Evolutionary conservation across 2,797 vertebrate genomes (phyloP).

Genomic region (Passerculus sandwichensis): DNA sequence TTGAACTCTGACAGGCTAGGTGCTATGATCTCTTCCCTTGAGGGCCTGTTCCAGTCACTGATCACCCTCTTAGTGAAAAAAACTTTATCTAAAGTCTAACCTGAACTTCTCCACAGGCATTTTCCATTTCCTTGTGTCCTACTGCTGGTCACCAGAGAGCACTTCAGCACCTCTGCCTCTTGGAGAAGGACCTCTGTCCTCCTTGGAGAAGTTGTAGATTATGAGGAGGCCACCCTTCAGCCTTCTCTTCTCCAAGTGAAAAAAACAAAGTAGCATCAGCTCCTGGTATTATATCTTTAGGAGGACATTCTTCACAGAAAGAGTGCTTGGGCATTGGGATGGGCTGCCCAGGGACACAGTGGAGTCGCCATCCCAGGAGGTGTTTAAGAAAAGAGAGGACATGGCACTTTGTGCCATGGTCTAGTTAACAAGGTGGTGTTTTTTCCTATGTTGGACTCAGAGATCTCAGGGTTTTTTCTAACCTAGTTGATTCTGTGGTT

Average conservation of each 20-base stretch:
- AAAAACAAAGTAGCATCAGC: not conserved
- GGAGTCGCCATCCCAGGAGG: not conserved
- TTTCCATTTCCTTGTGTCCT: not conserved
- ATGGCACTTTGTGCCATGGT: not conserved
- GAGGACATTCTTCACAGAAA: not conserved
- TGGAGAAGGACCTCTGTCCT: not conserved
- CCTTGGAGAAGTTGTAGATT: not conserved
- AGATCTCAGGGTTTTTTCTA: not conserved
- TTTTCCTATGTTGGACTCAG: not conserved
- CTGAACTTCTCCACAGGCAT: not conserved
- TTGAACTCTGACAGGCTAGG: not conserved
- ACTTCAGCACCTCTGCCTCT: not conserved
- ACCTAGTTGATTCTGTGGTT: not conserved
- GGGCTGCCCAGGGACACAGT: not conserved
- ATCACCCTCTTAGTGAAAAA: not conserved
- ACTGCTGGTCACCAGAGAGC: accelerated
- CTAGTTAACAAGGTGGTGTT: not conserved
- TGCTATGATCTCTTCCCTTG: not conserved
- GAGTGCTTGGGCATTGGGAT: not conserved
- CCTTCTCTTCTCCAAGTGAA: not conserved
- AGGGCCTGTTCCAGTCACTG: not conserved
- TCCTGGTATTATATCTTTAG: not conserved
- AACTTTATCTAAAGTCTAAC: not conserved
- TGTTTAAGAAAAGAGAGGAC: too few relatives aligned
- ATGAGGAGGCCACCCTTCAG: accelerated